These are phyloP conservation scores for Dolomedes plantarius DNA, from an alignment of 2,888 invertebrate genomes.

Conservation along the genomic window DNA sequence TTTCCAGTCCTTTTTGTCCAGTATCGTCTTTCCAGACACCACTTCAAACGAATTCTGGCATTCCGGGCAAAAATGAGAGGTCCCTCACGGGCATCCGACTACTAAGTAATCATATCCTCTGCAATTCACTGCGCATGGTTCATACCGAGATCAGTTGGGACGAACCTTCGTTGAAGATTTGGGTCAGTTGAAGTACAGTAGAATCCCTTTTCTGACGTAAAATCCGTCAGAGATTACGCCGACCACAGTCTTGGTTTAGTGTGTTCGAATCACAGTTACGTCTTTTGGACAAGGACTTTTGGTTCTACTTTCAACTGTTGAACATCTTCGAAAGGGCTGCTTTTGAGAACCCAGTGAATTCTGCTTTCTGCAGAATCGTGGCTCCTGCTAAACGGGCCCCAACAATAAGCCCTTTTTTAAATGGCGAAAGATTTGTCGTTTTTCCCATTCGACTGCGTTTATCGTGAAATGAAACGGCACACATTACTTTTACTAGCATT, in stretches of 20 bases:
- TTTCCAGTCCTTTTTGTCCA: background rate
- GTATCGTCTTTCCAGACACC: background rate
- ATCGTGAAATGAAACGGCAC: background rate
- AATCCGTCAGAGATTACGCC: background rate
- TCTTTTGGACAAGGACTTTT: background rate
- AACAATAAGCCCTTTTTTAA: background rate
- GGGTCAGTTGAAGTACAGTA: background rate
- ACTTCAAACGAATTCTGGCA: background rate
- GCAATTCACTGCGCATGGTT: constrained; percentile 13
- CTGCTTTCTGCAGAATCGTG: background rate
- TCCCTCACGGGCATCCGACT: background rate
- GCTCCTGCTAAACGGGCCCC: background rate
- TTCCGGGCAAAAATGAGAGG: background rate
- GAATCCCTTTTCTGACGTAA: background rate
- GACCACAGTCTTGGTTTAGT: background rate
- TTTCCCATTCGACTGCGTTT: background rate
- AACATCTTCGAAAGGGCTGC: background rate
- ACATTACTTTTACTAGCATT: background rate
- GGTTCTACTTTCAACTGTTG: background rate
- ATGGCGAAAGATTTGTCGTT: background rate
- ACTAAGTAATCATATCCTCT: background rate
- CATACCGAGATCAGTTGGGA: background rate
- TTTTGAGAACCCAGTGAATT: background rate
- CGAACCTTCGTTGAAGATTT: background rate
- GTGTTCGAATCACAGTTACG: background rate